Base-by-base conservation (phyloP, 2,113 vertebrate species). In the Nestor notabilis region DNA sequence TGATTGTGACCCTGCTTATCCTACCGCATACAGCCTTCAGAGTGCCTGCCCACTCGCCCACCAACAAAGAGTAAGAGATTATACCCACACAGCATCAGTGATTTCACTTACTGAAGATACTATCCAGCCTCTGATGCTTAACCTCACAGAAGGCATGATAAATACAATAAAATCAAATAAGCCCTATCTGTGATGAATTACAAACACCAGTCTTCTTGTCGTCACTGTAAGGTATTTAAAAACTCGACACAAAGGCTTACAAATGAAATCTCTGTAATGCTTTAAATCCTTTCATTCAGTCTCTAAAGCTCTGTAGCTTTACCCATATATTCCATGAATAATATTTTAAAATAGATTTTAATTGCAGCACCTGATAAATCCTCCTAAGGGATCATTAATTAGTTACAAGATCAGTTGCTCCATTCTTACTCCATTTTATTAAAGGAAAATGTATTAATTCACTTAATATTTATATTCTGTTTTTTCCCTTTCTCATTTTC, bases 231-330 rank as follows among this genome's bases (percentile, higher is more conserved):
- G 18, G 35, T 53, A 88, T 60, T 93, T 90, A 91, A 95, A 94
- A 91, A 52, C 65, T 83, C 53, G 9, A 49, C 56, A 92, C 29
- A 90, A 83, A 87, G 55, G 21, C 8, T 90, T 91, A 92, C 31
- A 95, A 87, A 94, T 91, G 18, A 88, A 92, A 94, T 92, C 80
- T 87, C 35, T 71, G 9, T 83, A 89, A 81, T 89, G 61, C 19
- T 74, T 77, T 82, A 93, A 95, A 96, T 90, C 52, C 28, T 72
- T 61, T 66, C 46, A 86, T 56, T 71, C 12, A 71, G 68, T 29
- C 13, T 76, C 75, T 89, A 64, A 86, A 96, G 47, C 39, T 52
- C 49, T 63, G 28, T 55, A 53, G 70, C 4, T 70, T 92, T 93
- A 74, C 43, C 50, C 69, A 50, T 17, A 13, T 78, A 41, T 60